Evolutionary conservation across 2,113 vertebrate species (phyloP).

Genomic region (Crotalus viridis): DNA sequence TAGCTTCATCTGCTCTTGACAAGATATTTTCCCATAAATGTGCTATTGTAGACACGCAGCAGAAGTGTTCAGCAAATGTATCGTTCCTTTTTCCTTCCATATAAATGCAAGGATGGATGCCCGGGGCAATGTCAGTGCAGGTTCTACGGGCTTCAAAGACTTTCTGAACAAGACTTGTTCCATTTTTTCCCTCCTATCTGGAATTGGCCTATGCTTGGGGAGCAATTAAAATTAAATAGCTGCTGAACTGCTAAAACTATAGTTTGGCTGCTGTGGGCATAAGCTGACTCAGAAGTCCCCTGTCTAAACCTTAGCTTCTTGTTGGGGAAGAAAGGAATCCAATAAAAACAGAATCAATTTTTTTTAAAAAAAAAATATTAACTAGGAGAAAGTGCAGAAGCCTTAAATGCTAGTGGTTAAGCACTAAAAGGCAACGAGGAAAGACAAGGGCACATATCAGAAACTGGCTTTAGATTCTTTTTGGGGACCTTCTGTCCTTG

Average conservation of each 20-base stretch:
- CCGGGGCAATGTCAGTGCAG: slow-evolving; percentile 71
- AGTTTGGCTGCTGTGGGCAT: slow-evolving; percentile 58
- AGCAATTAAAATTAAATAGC: slow-evolving; percentile 82
- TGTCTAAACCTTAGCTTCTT: slow-evolving; percentile 54
- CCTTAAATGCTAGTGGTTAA: slow-evolving; percentile 21
- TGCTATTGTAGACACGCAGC: slow-evolving; percentile 45
- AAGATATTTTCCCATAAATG: slow-evolving; percentile 50
- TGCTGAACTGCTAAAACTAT: slow-evolving; percentile 66
- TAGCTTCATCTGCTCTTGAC: slow-evolving; percentile 33
- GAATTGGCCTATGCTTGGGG: slow-evolving; percentile 75
- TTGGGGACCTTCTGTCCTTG: background rate
- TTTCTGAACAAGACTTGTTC: slow-evolving; percentile 66
- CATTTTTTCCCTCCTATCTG: slow-evolving; percentile 63
- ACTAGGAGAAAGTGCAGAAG: slow-evolving; percentile 36
- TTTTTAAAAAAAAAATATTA: background rate
- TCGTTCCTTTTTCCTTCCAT: slow-evolving; percentile 45
- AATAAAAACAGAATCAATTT: slow-evolving; percentile 36
- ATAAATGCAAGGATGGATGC: slow-evolving; percentile 65
- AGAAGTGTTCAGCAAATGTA: slow-evolving; percentile 55
- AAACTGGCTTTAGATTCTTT: background rate
- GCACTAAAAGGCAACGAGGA: background rate
- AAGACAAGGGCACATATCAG: background rate
- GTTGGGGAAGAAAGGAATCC: slow-evolving; percentile 23
- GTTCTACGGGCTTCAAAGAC: slow-evolving; percentile 73
- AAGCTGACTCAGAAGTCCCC: slow-evolving; percentile 59